Evolutionary conservation across 2,888 invertebrate species (phyloP), one percentile per base, ranked within the genome.

Genomic region (Epistrophe grossulariae): DNA sequence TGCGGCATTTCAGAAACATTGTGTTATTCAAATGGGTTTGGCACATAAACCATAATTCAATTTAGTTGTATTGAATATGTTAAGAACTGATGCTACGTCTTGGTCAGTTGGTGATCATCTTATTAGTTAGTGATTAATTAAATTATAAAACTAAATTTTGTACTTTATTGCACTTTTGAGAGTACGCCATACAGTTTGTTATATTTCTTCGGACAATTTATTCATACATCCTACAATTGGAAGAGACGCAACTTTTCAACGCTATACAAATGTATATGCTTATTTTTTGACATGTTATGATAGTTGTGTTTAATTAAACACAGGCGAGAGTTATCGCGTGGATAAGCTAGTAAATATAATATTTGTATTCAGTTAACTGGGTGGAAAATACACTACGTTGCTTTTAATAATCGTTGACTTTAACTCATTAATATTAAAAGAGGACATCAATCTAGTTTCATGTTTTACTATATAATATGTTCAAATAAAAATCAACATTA

Each of bases 401-500:
- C 35, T 31, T 57, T 57, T 31, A 35, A 62, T 24, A 62, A 24
- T 62, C 17, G 13, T 43, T 62, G 15, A 19, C 62, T 24, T n/a
- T n/a, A 40, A 62, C 40, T 43, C 24, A 66, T 31, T 48, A 31
- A 48, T 66, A 48, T 28, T 45, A 13, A 48, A 66, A 48, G 4
- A 48, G 8, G 28, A 48, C 28, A 45, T 66, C 45, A 66, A 66
- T 43, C 43, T 45, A 66, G 40, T 15, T 40, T 45, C 48, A 48
- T 31, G n/a, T 48, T 66, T 31, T 11, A 11, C 17, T 9, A 17
- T 9, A 17, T 15, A 17, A 10, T 48, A 35, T 55, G 48, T 50
- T 50, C 45, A 57, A 70, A 28, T 31, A 35, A 59, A 74, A 71
- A 64, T 76, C 64, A 40, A 70, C 24, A 84, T 74, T 79, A 70